Base-by-base conservation (phyloP, 2,797 vertebrate genomes). In the Dryobates pubescens region DNA sequence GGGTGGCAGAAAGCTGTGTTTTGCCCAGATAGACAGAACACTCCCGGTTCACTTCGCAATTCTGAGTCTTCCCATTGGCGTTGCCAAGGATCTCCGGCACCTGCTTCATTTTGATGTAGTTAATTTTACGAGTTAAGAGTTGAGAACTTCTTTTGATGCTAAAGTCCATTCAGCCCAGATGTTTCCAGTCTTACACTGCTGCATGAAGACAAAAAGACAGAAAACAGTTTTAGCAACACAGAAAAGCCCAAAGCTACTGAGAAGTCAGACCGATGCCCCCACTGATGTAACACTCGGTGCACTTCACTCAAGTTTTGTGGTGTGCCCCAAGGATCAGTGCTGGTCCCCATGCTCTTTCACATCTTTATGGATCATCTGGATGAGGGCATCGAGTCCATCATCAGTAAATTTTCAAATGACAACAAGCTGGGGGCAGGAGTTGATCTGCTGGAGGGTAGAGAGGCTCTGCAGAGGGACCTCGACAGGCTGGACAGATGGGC, bases 101-200 rank as follows among this genome's bases (percentile, higher is more conserved):
- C 97, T 99, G 99, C 97, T 99, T 99, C 99, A 99, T 99, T 97
- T 98, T 99, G 95, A 98, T 92, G 17, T 98, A 98, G 96, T 97
- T 98, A 85, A 98, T 98, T 96, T 98, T 98, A 59, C 98, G 98
- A 97, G 98, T 98, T 36, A 98, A 97, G 89, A 98, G 98, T 95
- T 98, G 97, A 91, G 99, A 98, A 94, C 98, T 98, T 94, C 98
- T 98, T 96, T 97, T 98, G 97, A 98, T 96, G 97, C 98, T 98
- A 97, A 98, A 96, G 97, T 97, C 97, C 98, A 98, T 98, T 86
- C 97, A 97, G 98, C 88, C 97, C 97, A 97, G 97, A 95, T 90
- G 97, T 95, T 96, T 95, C 97, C 91, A 97, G 94, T 95, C 96
- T 98, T 96, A 97, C 91, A 90, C 96, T 96, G 94, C 98, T 98